These are phyloP conservation scores for Phortica variegata DNA, from an alignment of 1,140 invertebrate species.

Conservation along the genomic window DNA sequence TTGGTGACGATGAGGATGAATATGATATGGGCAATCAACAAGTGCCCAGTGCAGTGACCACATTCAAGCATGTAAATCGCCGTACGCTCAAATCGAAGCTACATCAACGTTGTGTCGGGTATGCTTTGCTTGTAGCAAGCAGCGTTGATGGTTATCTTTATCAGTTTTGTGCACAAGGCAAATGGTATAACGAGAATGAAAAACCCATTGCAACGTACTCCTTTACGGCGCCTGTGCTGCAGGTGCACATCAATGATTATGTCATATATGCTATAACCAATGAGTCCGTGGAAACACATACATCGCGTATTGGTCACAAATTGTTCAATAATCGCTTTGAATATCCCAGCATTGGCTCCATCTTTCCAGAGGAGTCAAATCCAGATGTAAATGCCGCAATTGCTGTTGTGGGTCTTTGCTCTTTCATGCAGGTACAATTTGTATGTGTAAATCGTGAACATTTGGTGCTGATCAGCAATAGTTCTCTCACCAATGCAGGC, in stretches of 20 bases:
- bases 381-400: conserved; percentile 67
- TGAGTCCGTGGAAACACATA: conserved; percentile 77
- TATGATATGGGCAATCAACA: conserved; percentile 54
- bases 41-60: conserved; percentile 46
- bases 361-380: conserved; percentile 58
- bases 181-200: conserved; percentile 54
- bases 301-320: conserved; percentile 66
- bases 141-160: conserved; percentile 52
- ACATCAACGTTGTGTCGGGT: conserved; percentile 44
- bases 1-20: conserved; percentile 34
- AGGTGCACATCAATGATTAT: conserved; percentile 67
- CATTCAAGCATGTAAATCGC: conserved; percentile 44
- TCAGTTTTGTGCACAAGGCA: conserved; percentile 51
- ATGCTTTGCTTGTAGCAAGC: conserved; percentile 43
- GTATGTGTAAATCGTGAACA: conserved; percentile 65
- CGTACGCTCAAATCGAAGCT: conserved; percentile 42
- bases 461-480: conserved; percentile 66
- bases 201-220: conserved; percentile 61
- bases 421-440: conserved; percentile 71
- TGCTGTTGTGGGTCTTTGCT: conserved; percentile 70
- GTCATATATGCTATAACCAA: conserved; percentile 75
- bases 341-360: conserved; percentile 38
- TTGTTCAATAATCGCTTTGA: conserved; percentile 56
- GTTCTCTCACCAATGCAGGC: conserved; percentile 30
- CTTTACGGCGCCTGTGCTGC: conserved; percentile 70